phyloP scores from a whole-genome alignment of 2,888 invertebrate genomes.

The Scaptomyza caliginosa region DNA sequence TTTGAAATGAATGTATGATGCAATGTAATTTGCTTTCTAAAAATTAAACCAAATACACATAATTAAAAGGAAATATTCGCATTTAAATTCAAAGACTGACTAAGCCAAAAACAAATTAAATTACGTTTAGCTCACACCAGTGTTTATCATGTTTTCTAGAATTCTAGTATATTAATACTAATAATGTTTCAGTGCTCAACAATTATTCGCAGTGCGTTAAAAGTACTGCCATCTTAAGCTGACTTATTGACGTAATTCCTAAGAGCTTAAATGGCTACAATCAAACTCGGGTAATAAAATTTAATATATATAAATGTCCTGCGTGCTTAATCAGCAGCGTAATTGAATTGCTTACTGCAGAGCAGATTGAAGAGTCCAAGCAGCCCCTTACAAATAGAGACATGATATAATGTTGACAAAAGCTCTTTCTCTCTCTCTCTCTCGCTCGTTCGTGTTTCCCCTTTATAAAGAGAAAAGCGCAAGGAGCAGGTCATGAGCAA shows the following conservation, averaged over 20 bases:
- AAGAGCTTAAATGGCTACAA: not conserved
- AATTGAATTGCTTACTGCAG: not conserved
- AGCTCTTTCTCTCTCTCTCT: no score
- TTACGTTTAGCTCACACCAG: no score
- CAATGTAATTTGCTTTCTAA: no score
- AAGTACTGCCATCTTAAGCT: not conserved
- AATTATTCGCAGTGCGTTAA: not conserved
- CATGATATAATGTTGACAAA: conserved; percentile 39
- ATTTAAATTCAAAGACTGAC: no score
- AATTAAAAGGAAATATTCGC: no score
- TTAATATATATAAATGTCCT: not conserved
- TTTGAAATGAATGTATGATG: no score
- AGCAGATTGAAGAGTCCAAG: not conserved
- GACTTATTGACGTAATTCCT: conserved; percentile 1
- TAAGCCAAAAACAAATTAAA: no score
- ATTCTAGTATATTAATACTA: not conserved
- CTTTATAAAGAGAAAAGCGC: not conserved
- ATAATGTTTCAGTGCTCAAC: not conserved
- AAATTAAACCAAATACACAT: no score
- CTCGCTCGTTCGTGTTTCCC: no score
- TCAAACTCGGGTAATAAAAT: not conserved
- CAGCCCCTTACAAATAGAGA: not conserved
- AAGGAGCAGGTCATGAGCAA: conserved; percentile 45
- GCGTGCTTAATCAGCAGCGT: not conserved
- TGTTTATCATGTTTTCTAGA: no score